phyloP scores from a whole-genome alignment of 2,888 invertebrate species.

The Ceraclea dissimilis region DNA sequence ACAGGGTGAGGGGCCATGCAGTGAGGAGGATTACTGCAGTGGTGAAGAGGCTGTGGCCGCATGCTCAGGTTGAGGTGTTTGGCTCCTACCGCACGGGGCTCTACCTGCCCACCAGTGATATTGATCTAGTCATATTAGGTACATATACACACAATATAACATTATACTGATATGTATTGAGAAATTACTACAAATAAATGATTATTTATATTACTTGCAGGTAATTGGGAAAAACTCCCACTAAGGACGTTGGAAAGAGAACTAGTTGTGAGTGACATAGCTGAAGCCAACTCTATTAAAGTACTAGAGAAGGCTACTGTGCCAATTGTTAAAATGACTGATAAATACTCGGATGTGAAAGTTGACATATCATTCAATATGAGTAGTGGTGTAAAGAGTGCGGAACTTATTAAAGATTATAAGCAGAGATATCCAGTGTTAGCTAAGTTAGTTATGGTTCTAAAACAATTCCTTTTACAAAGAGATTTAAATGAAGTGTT shows the following conservation, averaged over 20 bases:
- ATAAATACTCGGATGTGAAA: conserved; percentile 73
- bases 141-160: conserved; percentile 32
- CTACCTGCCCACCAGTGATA: conserved; percentile 92
- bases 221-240: conserved; percentile 87
- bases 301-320: conserved; percentile 97
- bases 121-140: conserved; percentile 59
- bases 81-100: conserved; percentile 96
- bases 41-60: conserved; percentile 84
- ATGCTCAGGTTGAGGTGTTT: conserved; percentile 93
- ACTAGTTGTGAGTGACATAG: conserved; percentile 81
- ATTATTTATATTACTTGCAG: too few relatives aligned
- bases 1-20: conserved; percentile 79
- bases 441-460: conserved; percentile 89
- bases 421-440: conserved; percentile 84
- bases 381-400: conserved; percentile 95
- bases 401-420: conserved; percentile 88
- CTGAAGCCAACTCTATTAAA: conserved; percentile 83
- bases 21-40: conserved; percentile 83
- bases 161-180: too few relatives aligned
- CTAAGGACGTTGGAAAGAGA: conserved; percentile 87
- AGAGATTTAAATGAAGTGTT: conserved; percentile 99
- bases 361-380: conserved; percentile 99
- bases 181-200: too few relatives aligned
- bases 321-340: conserved; percentile 96
- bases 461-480: conserved; percentile 97